A percentile compares a stretch with the other conserved stretches of the same genome.
phyloP scores from a whole-genome alignment of 2,113 vertebrate genomes.

The Numida meleagris region DNA sequence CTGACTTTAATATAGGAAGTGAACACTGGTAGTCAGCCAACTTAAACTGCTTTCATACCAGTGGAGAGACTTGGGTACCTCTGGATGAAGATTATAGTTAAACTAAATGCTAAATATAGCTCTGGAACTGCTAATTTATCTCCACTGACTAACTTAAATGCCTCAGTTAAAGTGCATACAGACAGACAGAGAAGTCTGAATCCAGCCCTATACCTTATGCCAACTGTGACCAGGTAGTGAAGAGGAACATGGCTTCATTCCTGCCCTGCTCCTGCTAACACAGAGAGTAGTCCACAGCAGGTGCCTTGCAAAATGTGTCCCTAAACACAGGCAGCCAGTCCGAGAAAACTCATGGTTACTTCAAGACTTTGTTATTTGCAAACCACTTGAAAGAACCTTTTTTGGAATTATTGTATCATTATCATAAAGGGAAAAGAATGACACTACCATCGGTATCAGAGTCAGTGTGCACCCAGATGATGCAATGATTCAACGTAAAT shows the following conservation, averaged over 20 bases:
- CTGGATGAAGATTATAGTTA: background rate
- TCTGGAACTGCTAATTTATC: background rate
- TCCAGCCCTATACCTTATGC: background rate
- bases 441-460: background rate
- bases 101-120: background rate
- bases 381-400: background rate
- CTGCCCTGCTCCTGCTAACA: background rate
- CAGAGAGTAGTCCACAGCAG: background rate
- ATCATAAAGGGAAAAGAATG: background rate
- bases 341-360: background rate
- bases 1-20: background rate
- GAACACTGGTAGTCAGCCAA: background rate
- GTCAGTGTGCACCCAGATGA: background rate
- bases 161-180: background rate
- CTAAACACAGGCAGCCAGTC: background rate
- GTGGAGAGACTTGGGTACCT: background rate
- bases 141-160: background rate
- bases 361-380: background rate
- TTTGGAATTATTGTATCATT: background rate
- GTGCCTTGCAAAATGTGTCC: background rate
- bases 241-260: background rate
- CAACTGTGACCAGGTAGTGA: fast-evolving
- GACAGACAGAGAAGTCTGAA: background rate
- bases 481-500: no score
- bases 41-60: background rate